Conservation (phyloP, 2,113 vertebrate genomes). For the Solea senegalensis region DNA sequence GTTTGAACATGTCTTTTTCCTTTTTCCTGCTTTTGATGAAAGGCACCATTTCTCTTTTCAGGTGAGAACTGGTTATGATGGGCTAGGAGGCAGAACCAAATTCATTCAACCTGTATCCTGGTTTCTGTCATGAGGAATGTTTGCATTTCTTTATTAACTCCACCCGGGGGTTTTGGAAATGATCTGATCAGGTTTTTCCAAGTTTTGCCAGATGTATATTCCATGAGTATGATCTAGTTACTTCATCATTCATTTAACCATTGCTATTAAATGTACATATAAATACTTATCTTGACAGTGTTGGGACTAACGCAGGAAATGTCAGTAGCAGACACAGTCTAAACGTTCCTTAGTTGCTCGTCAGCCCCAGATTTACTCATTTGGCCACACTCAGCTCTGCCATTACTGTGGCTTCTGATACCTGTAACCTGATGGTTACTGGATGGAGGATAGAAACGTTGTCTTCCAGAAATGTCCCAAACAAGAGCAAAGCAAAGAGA, state of each 20-base stretch:
- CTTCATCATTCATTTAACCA: not conserved
- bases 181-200: too few relatives aligned
- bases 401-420: too few relatives aligned
- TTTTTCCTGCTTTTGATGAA: not conserved
- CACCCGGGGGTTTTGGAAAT: too few relatives aligned
- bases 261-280: not conserved
- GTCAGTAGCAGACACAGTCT: too few relatives aligned
- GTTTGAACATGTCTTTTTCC: not conserved
- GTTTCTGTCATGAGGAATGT: not conserved
- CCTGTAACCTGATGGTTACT: too few relatives aligned
- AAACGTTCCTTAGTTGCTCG: too few relatives aligned
- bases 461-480: too few relatives aligned
- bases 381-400: too few relatives aligned
- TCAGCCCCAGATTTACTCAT: too few relatives aligned
- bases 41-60: conserved; percentile 68
- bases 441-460: too few relatives aligned
- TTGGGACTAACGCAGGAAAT: not conserved
- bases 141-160: not conserved
- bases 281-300: not conserved
- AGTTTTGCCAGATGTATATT: too few relatives aligned
- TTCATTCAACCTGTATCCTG: conserved; percentile 97
- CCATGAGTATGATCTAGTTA: not conserved
- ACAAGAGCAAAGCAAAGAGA: too few relatives aligned
- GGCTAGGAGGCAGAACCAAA: conserved; percentile 93
- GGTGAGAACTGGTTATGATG: conserved; percentile 91